Percentiles rank a stretch among this genome's conserved stretches.
Evolutionary conservation across 2,888 invertebrate genomes (phyloP).

Genomic region (Apamea epomidion): DNA sequence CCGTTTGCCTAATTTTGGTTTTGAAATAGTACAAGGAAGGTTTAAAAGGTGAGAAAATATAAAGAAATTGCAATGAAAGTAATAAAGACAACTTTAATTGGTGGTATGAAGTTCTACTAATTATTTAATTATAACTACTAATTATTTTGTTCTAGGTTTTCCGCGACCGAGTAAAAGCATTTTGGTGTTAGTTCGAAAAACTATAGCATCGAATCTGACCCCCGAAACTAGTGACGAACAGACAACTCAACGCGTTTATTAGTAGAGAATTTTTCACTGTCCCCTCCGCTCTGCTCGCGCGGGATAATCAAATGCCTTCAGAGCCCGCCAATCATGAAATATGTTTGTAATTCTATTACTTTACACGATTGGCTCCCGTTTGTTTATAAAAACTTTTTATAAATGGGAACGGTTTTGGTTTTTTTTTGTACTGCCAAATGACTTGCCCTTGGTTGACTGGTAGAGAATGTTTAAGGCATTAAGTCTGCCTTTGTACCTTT

Average conservation of each 20-base stretch:
- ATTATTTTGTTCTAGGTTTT: too few species aligned
- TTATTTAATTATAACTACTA: too few species aligned
- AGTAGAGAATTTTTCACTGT: conserved; percentile 71
- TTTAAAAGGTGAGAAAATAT: too few species aligned
- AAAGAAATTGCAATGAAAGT: too few species aligned
- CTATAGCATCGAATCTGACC: conserved; percentile 22
- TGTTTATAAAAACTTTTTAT: conserved; percentile 16
- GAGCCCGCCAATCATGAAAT: conserved; percentile 86
- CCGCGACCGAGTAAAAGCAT: too few species aligned
- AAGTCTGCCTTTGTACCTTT: too few species aligned
- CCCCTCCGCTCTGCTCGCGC: conserved; percentile 59
- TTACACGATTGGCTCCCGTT: conserved; percentile 65
- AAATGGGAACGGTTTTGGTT: background rate
- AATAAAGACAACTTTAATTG: too few species aligned
- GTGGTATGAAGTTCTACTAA: too few species aligned
- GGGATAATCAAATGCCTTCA: conserved; percentile 77
- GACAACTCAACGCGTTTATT: conserved; percentile 52
- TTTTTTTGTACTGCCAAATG: background rate
- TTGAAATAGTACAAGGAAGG: too few species aligned
- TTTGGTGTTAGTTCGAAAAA: background rate
- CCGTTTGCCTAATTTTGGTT: too few species aligned
- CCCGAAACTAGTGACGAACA: conserved; percentile 6
- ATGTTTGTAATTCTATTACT: conserved; percentile 82
- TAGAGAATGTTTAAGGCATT: too few species aligned
- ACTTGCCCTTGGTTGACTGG: too few species aligned